phyloP scores from a whole-genome alignment of 2,888 invertebrate species.

The Hecatera dysodea region DNA sequence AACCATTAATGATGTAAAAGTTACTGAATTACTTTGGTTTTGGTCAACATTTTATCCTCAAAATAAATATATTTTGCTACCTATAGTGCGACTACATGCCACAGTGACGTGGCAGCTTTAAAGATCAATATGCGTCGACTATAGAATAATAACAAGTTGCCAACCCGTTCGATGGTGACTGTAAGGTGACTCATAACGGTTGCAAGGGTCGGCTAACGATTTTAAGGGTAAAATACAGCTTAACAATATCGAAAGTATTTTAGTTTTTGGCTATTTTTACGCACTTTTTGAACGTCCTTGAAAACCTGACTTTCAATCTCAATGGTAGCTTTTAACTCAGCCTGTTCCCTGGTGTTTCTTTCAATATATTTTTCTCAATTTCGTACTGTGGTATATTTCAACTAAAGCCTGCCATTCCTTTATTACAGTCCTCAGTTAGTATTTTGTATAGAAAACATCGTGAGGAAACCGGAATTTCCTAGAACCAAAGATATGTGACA shows the following conservation, averaged over 20 bases:
- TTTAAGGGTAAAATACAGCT: background rate
- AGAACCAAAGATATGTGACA: too few relatives aligned
- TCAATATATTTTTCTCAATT: background rate
- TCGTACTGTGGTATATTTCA: background rate
- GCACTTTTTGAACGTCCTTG: background rate
- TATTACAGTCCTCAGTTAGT: background rate
- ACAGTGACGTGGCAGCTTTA: constrained; percentile 18
- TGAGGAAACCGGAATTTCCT: too few relatives aligned
- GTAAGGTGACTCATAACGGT: constrained; percentile 33
- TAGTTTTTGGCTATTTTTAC: background rate
- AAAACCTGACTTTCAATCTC: background rate
- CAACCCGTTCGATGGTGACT: background rate
- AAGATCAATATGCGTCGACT: constrained; percentile 27
- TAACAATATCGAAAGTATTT: background rate
- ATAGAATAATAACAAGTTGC: constrained; percentile 6
- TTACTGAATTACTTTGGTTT: background rate
- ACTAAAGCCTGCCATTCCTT: background rate
- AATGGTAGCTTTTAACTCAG: background rate
- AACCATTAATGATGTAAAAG: background rate
- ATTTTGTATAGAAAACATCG: constrained; percentile 1
- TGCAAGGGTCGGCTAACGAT: background rate
- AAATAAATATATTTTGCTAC: background rate
- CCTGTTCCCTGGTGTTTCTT: background rate
- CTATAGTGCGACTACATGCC: background rate
- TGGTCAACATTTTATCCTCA: background rate